phyloP scores from a whole-genome alignment of 1,140 invertebrate species.

The Drosophila suzukii region DNA sequence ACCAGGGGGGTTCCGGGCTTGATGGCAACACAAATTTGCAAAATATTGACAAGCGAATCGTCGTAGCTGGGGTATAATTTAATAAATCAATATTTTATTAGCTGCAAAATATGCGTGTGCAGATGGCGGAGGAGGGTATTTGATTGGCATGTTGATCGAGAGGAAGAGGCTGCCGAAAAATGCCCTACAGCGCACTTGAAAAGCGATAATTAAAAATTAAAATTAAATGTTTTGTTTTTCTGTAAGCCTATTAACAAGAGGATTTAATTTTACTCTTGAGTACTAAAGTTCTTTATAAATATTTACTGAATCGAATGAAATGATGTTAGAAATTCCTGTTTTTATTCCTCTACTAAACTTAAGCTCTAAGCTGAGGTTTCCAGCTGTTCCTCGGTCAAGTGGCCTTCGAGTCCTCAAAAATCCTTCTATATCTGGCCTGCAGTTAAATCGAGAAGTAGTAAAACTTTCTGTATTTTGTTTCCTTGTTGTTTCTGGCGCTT shows the following conservation, averaged over 20 bases:
- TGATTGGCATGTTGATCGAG: not conserved
- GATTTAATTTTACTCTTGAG: no score
- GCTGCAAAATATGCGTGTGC: slow-evolving; percentile 49
- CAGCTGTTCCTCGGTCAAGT: not conserved
- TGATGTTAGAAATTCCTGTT: no score
- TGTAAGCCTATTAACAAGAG: no score
- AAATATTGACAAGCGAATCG: slow-evolving; percentile 70
- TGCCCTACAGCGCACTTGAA: not conserved
- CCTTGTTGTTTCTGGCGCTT: slow-evolving; percentile 46
- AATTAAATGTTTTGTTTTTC: not conserved
- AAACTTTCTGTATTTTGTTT: slow-evolving; percentile 29
- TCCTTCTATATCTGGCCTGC: slow-evolving; percentile 16
- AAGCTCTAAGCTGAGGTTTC: not conserved
- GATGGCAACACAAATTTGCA: slow-evolving; percentile 67
- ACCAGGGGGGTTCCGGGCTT: slow-evolving; percentile 3
- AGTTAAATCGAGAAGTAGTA: slow-evolving; percentile 9
- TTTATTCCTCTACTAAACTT: no score
- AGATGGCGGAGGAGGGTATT: slow-evolving; percentile 15
- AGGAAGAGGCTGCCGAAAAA: not conserved
- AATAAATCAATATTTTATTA: slow-evolving; percentile 81
- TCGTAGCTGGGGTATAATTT: slow-evolving; percentile 63
- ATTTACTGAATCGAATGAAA: no score
- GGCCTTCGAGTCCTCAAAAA: slow-evolving; percentile 2
- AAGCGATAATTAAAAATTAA: not conserved
- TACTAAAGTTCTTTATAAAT: no score